Percentiles rank a stretch among this genome's conserved stretches.
These are phyloP conservation scores for Monodelphis domestica DNA, from an alignment of 2,797 vertebrate genomes.

Conservation along the genomic window DNA sequence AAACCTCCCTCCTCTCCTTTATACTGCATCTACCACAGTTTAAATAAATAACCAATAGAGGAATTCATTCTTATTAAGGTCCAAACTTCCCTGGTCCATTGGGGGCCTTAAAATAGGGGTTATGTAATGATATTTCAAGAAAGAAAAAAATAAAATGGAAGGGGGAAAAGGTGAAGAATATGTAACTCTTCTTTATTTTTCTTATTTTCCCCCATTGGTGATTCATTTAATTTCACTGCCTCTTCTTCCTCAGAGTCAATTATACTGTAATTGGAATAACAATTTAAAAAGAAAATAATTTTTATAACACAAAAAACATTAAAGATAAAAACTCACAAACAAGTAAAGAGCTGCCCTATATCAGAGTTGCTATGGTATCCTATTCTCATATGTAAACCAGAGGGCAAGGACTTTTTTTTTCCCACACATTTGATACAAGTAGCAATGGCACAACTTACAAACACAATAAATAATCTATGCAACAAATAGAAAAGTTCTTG, in stretches of 20 bases:
- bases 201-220: neutral
- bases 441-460: neutral
- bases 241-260: neutral
- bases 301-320: neutral
- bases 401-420: neutral
- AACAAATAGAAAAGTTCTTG: neutral
- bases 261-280: neutral
- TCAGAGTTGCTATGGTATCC: neutral
- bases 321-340: neutral
- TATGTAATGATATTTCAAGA: neutral
- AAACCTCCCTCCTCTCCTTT: conserved; percentile 10
- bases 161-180: neutral
- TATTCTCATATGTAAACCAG: neutral
- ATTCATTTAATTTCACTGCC: neutral
- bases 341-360: neutral
- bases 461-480: neutral
- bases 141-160: neutral
- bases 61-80: neutral
- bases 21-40: neutral
- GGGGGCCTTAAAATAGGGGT: neutral
- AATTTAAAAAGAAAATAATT: neutral
- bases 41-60: neutral
- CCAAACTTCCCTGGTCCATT: neutral
- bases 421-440: neutral
- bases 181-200: neutral